Conservation (phyloP, 2,113 vertebrate genomes). For the Urocynchramus pylzowi region DNA sequence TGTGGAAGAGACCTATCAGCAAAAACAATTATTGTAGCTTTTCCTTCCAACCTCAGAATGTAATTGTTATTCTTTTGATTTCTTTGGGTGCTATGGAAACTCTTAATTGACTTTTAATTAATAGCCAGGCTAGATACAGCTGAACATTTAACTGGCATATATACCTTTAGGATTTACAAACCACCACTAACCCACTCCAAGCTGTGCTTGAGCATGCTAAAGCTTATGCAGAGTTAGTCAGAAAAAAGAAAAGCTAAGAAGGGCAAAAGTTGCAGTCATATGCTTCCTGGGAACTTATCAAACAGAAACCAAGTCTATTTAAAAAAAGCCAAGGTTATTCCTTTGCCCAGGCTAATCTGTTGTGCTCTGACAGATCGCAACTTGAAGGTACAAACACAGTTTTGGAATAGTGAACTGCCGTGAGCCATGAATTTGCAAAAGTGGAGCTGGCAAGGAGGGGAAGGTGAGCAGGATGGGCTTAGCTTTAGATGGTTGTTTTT, state of each 20-base stretch:
- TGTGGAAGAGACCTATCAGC: background rate
- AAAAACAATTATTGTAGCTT: conserved; percentile 33
- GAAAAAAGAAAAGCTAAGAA: background rate
- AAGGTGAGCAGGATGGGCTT: background rate
- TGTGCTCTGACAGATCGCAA: background rate
- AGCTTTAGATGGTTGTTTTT: background rate
- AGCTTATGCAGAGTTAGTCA: background rate
- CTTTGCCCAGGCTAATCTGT: background rate
- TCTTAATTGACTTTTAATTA: conserved; percentile 69
- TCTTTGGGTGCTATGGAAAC: conserved; percentile 34
- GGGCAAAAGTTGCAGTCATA: background rate
- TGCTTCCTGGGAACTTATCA: conserved; percentile 2
- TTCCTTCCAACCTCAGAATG: background rate
- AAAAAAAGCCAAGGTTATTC: background rate
- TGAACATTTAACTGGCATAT: background rate
- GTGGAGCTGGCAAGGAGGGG: background rate
- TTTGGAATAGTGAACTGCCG: background rate
- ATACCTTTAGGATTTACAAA: conserved; percentile 27
- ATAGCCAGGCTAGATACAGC: background rate
- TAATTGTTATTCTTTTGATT: conserved; percentile 41
- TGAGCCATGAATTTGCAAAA: background rate
- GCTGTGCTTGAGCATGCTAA: background rate
- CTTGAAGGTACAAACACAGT: background rate
- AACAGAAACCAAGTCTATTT: background rate
- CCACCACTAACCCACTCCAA: background rate